Evolutionary conservation across 2,113 vertebrate species (phyloP).

Genomic region (Choloepus hoffmanni): DNA sequence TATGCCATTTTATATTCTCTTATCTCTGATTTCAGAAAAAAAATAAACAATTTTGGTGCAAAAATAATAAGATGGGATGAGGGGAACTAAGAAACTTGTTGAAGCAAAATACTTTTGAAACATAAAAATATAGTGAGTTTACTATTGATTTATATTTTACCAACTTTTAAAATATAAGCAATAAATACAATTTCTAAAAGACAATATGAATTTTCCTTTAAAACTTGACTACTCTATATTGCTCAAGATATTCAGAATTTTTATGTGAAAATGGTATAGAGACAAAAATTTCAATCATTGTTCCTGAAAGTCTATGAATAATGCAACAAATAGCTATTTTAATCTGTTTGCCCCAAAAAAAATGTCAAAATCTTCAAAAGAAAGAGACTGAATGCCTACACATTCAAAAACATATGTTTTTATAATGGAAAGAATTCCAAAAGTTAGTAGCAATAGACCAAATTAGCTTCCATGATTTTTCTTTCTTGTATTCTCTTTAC

Average conservation of each 20-base stretch:
- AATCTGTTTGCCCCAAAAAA: not conserved
- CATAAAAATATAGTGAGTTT: not conserved
- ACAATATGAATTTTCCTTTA: not conserved
- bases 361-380: not conserved
- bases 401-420: not conserved
- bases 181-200: not conserved
- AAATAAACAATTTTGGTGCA: not conserved
- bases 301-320: conserved; percentile 7
- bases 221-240: not conserved
- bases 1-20: not conserved
- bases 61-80: not conserved
- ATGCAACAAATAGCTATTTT: not conserved
- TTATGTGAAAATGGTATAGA: not conserved
- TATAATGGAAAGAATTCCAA: not conserved
- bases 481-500: not conserved
- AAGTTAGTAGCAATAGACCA: not conserved
- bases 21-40: not conserved
- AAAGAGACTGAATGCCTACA: not conserved
- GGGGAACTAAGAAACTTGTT: not conserved
- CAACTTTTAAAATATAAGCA: not conserved
- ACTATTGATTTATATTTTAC: not conserved
- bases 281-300: conserved; percentile 22
- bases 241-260: not conserved
- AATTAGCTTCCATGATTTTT: not conserved
- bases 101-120: conserved; percentile 11